Evolutionary conservation across 2,888 invertebrate genomes (phyloP), one percentile per base, ranked within the genome.

Genomic region (Aphodius sticticus): DNA sequence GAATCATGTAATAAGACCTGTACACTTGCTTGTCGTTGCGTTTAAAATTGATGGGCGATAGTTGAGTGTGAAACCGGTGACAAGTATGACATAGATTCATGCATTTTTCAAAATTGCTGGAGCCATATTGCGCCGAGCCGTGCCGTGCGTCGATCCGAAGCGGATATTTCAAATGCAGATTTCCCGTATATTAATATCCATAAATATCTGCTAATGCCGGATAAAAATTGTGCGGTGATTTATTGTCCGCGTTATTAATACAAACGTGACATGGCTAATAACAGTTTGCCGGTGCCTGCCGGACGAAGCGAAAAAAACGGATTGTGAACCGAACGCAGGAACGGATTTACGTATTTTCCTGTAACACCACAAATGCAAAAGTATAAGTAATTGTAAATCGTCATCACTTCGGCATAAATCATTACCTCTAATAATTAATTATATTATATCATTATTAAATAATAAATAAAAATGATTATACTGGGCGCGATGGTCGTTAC

Each of bases 211-310:
- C 53, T 53, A 53, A 53, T 53, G 4, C 53, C 53, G 53, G 53
- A 53, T 53, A 53, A 53, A 53, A 53, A 53, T 53, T 53, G 53
- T 53, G 53, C 53, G 53, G 53, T 53, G 53, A 53, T 53, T 53
- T 53, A 53, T 53, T 53, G 53, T 5, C 7, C 53, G 53, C 7
- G 53, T 53, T 53, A 53, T 53, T 53, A 53, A 53, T 53, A 53
- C 53, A 53, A 53, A 53, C 53, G 53, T 53, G 53, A 53, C 53
- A 53, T 12, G 53, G 53, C 53, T 53, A 53, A 53, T 53, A 53
- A 53, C 53, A 53, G 53, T 53, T 53, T 12, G 53, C 9, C 53
- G 1, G 4, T 53, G 12, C 53, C 9, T 53, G 53, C 53, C 53
- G 9, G 7, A 12, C 53, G 7, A 7, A 53, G 53, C 53, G 53